Evolutionary conservation across 2,113 vertebrate genomes (phyloP).

Genomic region (Hemichromis elongatus): DNA sequence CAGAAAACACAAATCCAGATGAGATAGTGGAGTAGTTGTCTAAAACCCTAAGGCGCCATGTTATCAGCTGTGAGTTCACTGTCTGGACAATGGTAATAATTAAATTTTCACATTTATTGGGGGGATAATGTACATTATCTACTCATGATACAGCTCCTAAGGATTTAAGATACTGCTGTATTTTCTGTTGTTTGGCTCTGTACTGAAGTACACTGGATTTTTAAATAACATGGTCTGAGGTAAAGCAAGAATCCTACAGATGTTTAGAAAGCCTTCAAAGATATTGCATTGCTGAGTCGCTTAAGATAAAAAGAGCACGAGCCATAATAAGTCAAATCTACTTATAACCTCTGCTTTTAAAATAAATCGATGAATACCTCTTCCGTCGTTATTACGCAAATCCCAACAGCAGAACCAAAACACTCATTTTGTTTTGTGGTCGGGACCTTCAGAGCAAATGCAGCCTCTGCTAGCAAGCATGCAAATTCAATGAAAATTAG

Average conservation of each 20-base stretch:
- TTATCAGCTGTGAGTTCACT: constrained; percentile 16
- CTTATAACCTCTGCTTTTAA: no score
- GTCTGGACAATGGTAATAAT: constrained; percentile 34
- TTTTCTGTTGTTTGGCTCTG: background rate
- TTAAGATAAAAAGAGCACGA: background rate
- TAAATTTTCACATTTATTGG: constrained; percentile 17
- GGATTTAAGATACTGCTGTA: background rate
- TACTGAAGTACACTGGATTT: background rate
- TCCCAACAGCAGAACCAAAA: background rate
- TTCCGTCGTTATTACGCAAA: background rate
- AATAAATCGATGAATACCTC: background rate
- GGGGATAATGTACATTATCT: constrained; percentile 11
- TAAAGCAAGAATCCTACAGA: background rate
- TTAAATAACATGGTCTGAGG: background rate
- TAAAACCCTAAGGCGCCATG: background rate
- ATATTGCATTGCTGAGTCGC: background rate
- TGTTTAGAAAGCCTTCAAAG: background rate
- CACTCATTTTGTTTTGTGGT: background rate
- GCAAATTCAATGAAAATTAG: background rate
- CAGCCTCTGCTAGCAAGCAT: background rate
- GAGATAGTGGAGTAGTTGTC: background rate
- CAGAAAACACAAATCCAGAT: background rate
- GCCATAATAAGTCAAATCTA: background rate
- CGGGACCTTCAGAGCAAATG: background rate
- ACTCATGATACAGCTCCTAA: background rate